Evolutionary conservation across 2,797 vertebrate species (phyloP).

Genomic region (Anabas testudineus): DNA sequence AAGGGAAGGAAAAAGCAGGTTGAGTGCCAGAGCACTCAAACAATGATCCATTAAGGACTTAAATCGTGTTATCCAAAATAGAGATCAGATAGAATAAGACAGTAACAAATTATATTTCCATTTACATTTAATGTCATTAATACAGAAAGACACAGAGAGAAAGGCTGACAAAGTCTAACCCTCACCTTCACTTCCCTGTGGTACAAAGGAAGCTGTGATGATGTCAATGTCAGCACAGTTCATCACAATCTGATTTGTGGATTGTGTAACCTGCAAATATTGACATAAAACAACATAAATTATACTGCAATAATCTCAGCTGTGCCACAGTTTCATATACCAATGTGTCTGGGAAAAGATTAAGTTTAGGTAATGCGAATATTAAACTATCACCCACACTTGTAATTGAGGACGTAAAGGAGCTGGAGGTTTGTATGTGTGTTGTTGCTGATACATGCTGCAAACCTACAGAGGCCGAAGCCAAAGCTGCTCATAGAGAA

Average conservation of each 20-base stretch:
- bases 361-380: not conserved
- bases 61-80: not conserved
- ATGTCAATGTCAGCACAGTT: constrained; percentile 99
- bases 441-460: not conserved
- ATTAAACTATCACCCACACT: not conserved
- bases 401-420: not conserved
- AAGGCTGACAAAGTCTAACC: not conserved
- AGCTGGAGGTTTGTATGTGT: not conserved
- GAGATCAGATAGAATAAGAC: not conserved
- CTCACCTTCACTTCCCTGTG: constrained; percentile 95
- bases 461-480: constrained; percentile 5
- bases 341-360: not conserved
- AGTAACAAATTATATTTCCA: not conserved
- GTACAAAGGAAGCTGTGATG: constrained; percentile 95
- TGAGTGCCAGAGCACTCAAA: not conserved
- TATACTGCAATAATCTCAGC: constrained; percentile 1
- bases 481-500: not conserved
- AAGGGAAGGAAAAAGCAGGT: not conserved
- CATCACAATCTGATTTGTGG: constrained; percentile 99
- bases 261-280: constrained; percentile 92
- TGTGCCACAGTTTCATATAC: not conserved
- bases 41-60: not conserved
- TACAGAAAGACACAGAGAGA: not conserved
- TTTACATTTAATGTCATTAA: not conserved
- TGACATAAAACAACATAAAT: constrained; percentile 42